Evolutionary conservation across 2,113 vertebrate genomes (phyloP).

Genomic region (Elephantulus edwardii): DNA sequence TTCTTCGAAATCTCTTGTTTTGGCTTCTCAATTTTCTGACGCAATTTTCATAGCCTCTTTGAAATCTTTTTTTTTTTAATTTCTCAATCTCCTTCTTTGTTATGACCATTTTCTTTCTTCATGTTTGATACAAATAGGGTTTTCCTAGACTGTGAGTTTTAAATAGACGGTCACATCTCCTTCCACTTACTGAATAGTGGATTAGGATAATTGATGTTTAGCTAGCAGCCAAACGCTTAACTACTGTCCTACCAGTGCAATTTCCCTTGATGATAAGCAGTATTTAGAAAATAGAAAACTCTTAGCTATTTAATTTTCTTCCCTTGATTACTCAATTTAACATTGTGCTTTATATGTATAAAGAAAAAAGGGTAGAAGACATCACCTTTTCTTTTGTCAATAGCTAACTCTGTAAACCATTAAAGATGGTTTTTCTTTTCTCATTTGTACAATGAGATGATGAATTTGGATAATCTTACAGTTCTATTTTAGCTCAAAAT

Average conservation of each 20-base stretch:
- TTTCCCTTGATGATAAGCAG: not conserved
- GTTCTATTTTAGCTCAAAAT: not conserved
- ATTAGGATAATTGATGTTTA: not conserved
- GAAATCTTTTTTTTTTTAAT: too few relatives aligned
- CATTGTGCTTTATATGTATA: not conserved
- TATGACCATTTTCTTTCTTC: too few relatives aligned
- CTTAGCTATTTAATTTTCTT: not conserved
- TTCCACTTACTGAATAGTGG: not conserved
- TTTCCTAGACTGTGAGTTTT: not conserved
- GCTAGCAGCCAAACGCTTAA: not conserved
- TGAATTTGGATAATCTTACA: not conserved
- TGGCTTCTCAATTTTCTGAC: too few relatives aligned
- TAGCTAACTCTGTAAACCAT: not conserved
- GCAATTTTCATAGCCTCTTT: too few relatives aligned
- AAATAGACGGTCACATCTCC: not conserved
- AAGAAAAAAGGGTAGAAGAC: not conserved
- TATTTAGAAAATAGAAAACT: not conserved
- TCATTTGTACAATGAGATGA: not conserved
- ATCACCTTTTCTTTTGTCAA: not conserved
- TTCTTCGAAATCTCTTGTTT: too few relatives aligned
- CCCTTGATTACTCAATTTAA: not conserved
- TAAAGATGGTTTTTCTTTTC: not conserved
- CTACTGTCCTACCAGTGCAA: not conserved
- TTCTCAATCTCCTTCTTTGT: too few relatives aligned
- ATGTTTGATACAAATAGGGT: too few relatives aligned